phyloP scores from a whole-genome alignment of 2,797 vertebrate species.

The Melanotaenia trifasciata region DNA sequence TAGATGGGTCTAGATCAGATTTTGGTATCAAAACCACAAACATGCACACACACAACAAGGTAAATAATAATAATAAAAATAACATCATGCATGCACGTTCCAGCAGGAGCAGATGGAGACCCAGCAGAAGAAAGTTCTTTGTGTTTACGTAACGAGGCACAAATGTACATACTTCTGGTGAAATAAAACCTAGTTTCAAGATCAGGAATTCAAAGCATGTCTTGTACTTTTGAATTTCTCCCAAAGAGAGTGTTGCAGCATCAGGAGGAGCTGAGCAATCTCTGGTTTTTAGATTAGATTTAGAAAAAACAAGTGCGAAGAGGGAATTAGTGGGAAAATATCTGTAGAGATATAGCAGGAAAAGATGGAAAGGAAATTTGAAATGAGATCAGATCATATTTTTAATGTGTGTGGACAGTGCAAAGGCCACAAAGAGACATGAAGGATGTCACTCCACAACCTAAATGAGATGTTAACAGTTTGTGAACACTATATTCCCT shows the following conservation, averaged over 20 bases:
- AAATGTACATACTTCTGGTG: neutral
- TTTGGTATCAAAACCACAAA: neutral
- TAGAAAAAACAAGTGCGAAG: neutral
- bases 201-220: neutral
- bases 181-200: neutral
- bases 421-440: constrained; percentile 5
- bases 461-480: constrained; percentile 17
- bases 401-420: too few species aligned
- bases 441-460: constrained; percentile 15
- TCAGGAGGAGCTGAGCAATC: constrained; percentile 28
- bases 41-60: neutral
- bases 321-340: constrained; percentile 14
- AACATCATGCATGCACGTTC: neutral
- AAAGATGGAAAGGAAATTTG: neutral
- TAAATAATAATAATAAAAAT: constrained; percentile 2
- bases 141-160: constrained; percentile 1
- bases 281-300: constrained; percentile 36
- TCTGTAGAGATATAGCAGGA: constrained; percentile 12
- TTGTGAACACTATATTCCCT: constrained; percentile 42
- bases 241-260: constrained; percentile 4
- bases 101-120: constrained; percentile 11
- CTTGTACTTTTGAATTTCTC: neutral
- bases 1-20: constrained; percentile 12
- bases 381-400: too few species aligned
- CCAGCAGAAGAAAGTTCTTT: neutral